These are phyloP conservation scores for Melanotaenia maccullochi DNA, from an alignment of 2,797 vertebrate genomes.

Conservation along the genomic window DNA sequence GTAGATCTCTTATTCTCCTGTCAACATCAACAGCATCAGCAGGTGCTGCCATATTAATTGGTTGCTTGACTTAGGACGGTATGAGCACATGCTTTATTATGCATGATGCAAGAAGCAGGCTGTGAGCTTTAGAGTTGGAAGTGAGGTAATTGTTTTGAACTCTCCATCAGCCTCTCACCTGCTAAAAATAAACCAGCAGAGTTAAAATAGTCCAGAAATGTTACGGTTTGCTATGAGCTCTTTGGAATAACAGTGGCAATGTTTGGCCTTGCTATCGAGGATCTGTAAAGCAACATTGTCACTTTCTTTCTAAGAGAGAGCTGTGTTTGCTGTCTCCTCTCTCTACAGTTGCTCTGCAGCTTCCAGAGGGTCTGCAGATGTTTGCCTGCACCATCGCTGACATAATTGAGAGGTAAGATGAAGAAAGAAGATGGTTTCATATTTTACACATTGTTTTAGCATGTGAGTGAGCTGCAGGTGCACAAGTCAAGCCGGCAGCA, in stretches of 20 bases:
- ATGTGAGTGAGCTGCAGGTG: constrained; percentile 18
- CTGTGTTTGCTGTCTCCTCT: constrained; percentile 32
- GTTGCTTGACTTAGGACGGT: constrained; percentile 23
- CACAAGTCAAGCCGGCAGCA: constrained; percentile 23
- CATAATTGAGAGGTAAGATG: constrained; percentile 92
- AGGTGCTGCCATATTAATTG: constrained; percentile 41
- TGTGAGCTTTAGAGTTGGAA: constrained; percentile 53
- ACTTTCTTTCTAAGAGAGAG: constrained; percentile 35
- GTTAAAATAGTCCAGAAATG: constrained; percentile 61
- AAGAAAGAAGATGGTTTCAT: not conserved
- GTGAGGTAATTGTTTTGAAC: constrained; percentile 59
- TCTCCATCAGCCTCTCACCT: constrained; percentile 54
- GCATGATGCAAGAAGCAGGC: constrained; percentile 37
- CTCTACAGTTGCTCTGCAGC: constrained; percentile 93
- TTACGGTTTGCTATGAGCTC: constrained; percentile 59
- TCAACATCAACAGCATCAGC: constrained; percentile 30
- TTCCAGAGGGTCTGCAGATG: constrained; percentile 98
- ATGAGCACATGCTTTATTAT: not conserved
- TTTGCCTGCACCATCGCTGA: constrained; percentile 95
- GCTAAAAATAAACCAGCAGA: constrained; percentile 63
- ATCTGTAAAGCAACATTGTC: constrained; percentile 55
- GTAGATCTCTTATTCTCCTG: constrained; percentile 25
- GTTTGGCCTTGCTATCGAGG: constrained; percentile 36
- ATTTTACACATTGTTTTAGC: constrained; percentile 5
- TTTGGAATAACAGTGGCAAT: constrained; percentile 44